A percentile compares a stretch with the other conserved stretches of the same genome.
These are phyloP conservation scores for Fukomys damarensis DNA, from an alignment of 2,113 vertebrate species.

Conservation along the genomic window DNA sequence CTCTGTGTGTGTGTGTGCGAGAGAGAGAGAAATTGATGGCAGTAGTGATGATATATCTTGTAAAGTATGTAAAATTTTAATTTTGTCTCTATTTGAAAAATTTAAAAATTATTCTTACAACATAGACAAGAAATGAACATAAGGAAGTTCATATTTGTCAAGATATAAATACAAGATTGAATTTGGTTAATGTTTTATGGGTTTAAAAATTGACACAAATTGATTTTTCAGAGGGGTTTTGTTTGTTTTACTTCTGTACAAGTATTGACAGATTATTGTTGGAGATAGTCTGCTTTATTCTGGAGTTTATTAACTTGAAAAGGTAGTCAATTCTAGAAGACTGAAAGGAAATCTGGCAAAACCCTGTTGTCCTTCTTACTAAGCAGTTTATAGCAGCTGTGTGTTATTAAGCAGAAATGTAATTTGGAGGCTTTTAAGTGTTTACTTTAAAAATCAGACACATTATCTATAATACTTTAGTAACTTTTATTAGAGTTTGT, in stretches of 20 bases:
- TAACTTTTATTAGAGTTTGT: conserved; percentile 36
- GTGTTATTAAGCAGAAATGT: conserved; percentile 5
- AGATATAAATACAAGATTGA: not conserved
- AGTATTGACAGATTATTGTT: conserved; percentile 38
- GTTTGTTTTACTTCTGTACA: conserved; percentile 8
- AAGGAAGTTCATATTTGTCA: conserved; percentile 23
- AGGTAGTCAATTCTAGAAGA: conserved; percentile 10
- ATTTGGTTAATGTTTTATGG: conserved; percentile 2
- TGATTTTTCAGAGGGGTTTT: conserved; percentile 35
- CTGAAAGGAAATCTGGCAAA: not conserved
- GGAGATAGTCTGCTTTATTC: conserved; percentile 37
- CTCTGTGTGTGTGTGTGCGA: not conserved
- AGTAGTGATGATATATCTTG: not conserved
- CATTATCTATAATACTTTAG: not conserved
- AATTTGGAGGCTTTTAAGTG: not conserved
- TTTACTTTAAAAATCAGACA: conserved; percentile 8
- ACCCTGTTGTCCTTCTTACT: not conserved
- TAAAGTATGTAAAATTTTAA: conserved; percentile 11
- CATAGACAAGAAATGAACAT: not conserved
- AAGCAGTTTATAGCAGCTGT: not conserved
- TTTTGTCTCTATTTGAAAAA: conserved; percentile 31
- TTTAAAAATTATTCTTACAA: not conserved
- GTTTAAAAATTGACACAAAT: conserved; percentile 31
- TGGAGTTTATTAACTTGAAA: conserved; percentile 25
- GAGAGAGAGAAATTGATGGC: not conserved